These are phyloP conservation scores for Centropus unirufus DNA, from an alignment of 2,113 vertebrate genomes.

Conservation along the genomic window DNA sequence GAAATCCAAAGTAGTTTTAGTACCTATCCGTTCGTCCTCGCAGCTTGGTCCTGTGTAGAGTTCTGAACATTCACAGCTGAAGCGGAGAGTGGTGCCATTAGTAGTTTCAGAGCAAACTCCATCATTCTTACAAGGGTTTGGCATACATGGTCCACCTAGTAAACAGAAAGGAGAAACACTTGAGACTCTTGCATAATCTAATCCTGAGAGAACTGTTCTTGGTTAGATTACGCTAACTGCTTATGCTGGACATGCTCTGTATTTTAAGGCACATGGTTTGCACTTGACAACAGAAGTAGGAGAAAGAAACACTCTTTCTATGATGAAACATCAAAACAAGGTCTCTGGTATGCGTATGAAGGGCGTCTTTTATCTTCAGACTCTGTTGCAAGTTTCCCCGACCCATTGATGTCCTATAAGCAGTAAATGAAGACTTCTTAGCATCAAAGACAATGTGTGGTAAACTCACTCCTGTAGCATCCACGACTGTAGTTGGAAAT, in stretches of 20 bases:
- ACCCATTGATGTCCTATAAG: not conserved
- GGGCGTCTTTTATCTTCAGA: not conserved
- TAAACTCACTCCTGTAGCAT: conserved; percentile 69
- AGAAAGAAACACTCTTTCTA: not conserved
- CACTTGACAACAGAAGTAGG: not conserved
- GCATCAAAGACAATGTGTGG: not conserved
- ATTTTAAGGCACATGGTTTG: not conserved
- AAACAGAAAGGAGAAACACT: not conserved
- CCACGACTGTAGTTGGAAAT: conserved; percentile 57
- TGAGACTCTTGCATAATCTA: not conserved
- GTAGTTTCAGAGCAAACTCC: conserved; percentile 51
- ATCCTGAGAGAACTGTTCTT: not conserved
- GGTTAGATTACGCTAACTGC: not conserved
- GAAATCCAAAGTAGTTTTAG: not conserved
- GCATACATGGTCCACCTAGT: conserved; percentile 67
- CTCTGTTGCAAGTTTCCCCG: not conserved
- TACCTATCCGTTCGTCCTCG: conserved; percentile 26
- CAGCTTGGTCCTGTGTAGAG: conserved; percentile 45
- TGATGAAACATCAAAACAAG: not conserved
- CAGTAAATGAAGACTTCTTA: not conserved
- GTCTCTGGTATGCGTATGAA: not conserved
- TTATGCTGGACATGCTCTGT: not conserved
- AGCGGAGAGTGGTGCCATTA: not conserved
- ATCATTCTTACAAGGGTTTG: conserved; percentile 64
- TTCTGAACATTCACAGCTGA: conserved; percentile 52